Evolutionary conservation across 1,140 invertebrate genomes (phyloP).

Genomic region (Psilanteris sp.): DNA sequence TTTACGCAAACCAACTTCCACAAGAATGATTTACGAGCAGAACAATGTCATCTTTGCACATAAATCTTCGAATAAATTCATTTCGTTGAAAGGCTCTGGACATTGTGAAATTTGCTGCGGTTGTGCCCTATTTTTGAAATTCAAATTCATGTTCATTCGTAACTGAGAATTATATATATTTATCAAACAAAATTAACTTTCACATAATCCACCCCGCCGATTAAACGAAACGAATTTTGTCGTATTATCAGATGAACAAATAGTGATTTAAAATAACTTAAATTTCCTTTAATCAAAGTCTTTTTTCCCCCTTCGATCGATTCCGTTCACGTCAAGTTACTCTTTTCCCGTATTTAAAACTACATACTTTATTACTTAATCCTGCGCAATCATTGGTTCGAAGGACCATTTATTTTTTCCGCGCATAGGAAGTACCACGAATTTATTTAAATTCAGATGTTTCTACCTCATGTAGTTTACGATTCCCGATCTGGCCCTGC

Average conservation of each 20-base stretch:
- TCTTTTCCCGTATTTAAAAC: slow-evolving; percentile 1
- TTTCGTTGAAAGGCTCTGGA: slow-evolving; percentile 73
- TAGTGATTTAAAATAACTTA: slow-evolving; percentile 1
- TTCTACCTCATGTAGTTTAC: slow-evolving; percentile 76
- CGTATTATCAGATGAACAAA: slow-evolving; percentile 1
- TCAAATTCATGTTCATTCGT: slow-evolving; percentile 38
- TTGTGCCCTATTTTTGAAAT: slow-evolving; percentile 44
- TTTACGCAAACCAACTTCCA: slow-evolving; percentile 15
- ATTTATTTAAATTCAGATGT: slow-evolving; percentile 68
- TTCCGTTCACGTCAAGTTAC: background rate
- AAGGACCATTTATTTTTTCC: slow-evolving; percentile 35
- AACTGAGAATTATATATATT: no score
- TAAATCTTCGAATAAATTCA: slow-evolving; percentile 75
- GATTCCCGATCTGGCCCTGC: slow-evolving; percentile 58
- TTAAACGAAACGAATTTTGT: no score
- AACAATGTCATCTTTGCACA: slow-evolving; percentile 65
- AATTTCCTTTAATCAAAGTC: background rate
- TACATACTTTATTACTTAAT: slow-evolving; percentile 11
- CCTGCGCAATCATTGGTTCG: background rate
- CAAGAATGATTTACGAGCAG: slow-evolving; percentile 68
- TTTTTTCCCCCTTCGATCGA: background rate
- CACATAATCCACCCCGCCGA: no score
- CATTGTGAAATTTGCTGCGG: slow-evolving; percentile 28
- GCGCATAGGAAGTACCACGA: slow-evolving; percentile 13
- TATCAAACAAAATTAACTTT: slow-evolving; percentile 25